Evolutionary conservation across 2,113 vertebrate genomes (phyloP).

Genomic region (Haemorhous mexicanus): DNA sequence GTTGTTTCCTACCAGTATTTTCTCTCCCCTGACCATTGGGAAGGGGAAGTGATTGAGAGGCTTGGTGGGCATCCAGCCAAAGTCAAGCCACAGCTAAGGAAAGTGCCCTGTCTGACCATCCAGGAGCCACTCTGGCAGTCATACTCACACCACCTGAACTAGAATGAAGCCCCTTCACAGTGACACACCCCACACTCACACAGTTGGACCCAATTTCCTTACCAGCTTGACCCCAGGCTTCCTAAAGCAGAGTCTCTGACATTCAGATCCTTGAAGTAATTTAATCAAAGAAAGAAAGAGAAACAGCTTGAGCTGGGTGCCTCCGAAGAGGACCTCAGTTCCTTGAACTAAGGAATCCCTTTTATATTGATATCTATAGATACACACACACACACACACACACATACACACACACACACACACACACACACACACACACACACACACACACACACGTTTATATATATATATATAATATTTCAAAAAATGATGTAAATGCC

Average conservation of each 20-base stretch:
- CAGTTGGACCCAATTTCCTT: background rate
- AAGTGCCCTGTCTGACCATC: background rate
- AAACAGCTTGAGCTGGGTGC: background rate
- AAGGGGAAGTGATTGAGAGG: background rate
- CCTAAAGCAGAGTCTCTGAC: background rate
- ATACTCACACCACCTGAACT: background rate
- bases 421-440: too few relatives aligned
- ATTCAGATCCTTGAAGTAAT: background rate
- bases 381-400: background rate
- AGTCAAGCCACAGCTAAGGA: background rate
- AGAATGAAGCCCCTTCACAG: background rate
- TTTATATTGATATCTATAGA: background rate
- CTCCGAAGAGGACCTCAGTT: accelerated
- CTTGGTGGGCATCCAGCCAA: background rate
- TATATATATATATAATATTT: background rate
- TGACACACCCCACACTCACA: background rate
- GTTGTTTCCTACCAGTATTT: background rate
- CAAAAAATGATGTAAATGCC: background rate
- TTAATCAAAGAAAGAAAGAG: background rate
- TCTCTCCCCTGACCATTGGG: background rate
- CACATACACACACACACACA: too few relatives aligned
- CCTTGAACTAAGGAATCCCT: background rate
- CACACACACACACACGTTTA: too few relatives aligned
- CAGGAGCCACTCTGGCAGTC: background rate
- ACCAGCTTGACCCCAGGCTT: background rate